These are phyloP conservation scores for Spinus olivaceus DNA, from an alignment of 2,797 vertebrate species.

Conservation along the genomic window DNA sequence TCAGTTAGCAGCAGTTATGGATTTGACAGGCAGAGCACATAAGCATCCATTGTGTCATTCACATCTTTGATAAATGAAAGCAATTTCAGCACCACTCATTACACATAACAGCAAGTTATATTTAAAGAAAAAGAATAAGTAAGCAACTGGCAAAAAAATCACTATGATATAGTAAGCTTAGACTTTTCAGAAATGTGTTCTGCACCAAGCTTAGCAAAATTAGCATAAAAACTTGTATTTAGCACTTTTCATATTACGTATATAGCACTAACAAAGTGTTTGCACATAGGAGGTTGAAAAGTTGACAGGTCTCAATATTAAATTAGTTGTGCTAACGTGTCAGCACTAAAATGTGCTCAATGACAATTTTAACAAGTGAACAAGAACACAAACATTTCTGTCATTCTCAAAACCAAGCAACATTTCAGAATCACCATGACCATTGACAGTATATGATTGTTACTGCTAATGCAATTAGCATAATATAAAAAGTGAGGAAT, in stretches of 20 bases:
- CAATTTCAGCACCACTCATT: not conserved
- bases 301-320: not conserved
- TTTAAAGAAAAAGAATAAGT: not conserved
- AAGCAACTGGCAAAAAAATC: not conserved
- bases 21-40: conserved; percentile 21
- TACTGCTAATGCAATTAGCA: not conserved
- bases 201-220: not conserved
- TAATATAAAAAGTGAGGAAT: not conserved
- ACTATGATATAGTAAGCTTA: not conserved
- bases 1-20: not conserved
- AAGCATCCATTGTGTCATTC: conserved; percentile 11
- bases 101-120: not conserved
- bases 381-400: not conserved
- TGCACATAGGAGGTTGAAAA: not conserved
- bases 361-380: not conserved
- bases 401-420: not conserved
- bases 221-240: not conserved
- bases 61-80: conserved; percentile 19
- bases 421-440: not conserved
- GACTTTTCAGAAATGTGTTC: not conserved
- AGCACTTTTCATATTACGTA: not conserved
- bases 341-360: not conserved
- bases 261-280: not conserved
- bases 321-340: not conserved
- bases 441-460: not conserved